Conservation (phyloP, 2,888 invertebrate genomes). For the Cotesia congregata region DNA sequence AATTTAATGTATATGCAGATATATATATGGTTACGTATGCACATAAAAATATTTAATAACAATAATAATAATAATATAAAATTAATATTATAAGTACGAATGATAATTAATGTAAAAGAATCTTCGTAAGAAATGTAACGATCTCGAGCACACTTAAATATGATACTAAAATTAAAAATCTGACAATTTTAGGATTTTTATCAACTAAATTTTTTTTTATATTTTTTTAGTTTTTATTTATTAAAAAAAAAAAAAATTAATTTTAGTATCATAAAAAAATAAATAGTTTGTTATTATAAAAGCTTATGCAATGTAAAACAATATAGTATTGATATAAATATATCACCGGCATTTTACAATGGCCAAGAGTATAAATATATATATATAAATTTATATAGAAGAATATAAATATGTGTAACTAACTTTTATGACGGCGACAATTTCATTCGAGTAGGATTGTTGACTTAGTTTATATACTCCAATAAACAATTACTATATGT, state of each 20-base stretch:
- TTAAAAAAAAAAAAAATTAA: no score
- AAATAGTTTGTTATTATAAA: background rate
- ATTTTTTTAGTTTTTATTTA: no score
- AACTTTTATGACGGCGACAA: background rate
- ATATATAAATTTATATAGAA: background rate
- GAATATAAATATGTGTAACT: background rate
- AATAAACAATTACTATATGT: background rate
- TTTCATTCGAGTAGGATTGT: background rate
- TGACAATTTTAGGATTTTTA: no score
- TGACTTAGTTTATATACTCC: background rate
- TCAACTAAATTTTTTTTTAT: no score
- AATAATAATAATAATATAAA: no score
- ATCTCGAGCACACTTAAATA: background rate
- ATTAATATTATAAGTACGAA: background rate
- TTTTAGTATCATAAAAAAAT: no score
- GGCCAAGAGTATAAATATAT: background rate
- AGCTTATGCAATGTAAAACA: background rate
- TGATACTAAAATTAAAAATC: background rate
- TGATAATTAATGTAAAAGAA: background rate
- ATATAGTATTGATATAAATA: background rate
- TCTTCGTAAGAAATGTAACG: background rate
- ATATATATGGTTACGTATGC: background rate
- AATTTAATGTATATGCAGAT: slow-evolving; percentile 29
- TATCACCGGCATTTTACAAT: background rate
- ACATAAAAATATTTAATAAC: background rate